phyloP scores from a whole-genome alignment of 30 jellyfish, hydroid and myxozoan genomes.

The Catostylus mosaicus region DNA sequence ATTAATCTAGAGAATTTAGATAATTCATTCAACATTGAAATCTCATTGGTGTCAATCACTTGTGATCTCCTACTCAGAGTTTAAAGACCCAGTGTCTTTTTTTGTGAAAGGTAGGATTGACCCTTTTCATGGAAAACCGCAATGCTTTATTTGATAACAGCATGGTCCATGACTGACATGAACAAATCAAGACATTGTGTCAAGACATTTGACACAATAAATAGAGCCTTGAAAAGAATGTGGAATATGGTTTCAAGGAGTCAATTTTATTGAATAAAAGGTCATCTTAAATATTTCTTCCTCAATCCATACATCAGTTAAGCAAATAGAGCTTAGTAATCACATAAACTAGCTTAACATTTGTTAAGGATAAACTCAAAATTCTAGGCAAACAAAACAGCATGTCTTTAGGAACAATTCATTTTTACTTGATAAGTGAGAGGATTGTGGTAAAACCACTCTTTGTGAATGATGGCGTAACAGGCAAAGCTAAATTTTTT shows the following conservation, averaged over 20 bases:
- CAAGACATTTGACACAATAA: not conserved
- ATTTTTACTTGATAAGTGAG: too few species aligned
- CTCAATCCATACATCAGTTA: not conserved
- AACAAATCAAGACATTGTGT: not conserved
- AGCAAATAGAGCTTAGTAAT: not conserved
- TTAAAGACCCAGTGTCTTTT: too few species aligned
- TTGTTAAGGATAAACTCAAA: not conserved
- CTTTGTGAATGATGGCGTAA: too few species aligned
- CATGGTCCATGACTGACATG: not conserved
- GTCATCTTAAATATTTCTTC: not conserved
- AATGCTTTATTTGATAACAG: not conserved
- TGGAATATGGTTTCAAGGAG: not conserved
- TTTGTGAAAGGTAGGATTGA: constrained; percentile 15
- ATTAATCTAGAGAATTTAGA: too few species aligned
- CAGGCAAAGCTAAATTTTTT: too few species aligned
- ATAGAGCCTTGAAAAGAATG: not conserved
- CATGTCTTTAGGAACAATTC: too few species aligned
- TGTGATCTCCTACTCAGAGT: too few species aligned
- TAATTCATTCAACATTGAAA: too few species aligned
- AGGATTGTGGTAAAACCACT: too few species aligned
- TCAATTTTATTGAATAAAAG: not conserved
- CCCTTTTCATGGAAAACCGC: constrained; percentile 23
- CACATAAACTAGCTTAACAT: not conserved
- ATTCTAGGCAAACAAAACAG: too few species aligned
- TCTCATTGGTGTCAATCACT: too few species aligned